Base-by-base conservation (phyloP, 1,140 invertebrate species). In the Sarcophaga peregrina region DNA sequence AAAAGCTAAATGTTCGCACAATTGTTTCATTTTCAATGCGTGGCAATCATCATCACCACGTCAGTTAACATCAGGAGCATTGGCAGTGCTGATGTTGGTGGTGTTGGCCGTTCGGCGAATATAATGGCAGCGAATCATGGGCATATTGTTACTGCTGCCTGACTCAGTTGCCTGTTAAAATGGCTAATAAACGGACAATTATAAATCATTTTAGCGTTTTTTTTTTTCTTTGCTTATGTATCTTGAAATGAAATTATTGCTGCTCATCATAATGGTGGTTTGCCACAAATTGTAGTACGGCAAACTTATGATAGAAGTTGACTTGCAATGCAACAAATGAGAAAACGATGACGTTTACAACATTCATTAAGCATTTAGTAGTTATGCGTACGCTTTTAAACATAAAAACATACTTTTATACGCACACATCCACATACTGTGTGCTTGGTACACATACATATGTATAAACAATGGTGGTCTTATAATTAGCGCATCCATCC, bases 121-220 rank as follows among this genome's bases (percentile, higher is more conserved):
- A 58, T 37, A 37, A 37, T 37, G 25, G 54, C 52, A 58, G 52
- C 52, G n/a, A 58, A 58, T 58, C 52, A 58, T 58, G 52, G n/a
- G 13, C 52, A 15, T 58, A 58, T 75, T n/a, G n/a, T n/a, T n/a
- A n/a, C n/a, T n/a, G n/a, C n/a, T n/a, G n/a, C n/a, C n/a, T n/a
- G n/a, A n/a, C 17, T 76, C 11, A 5, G 5, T 15, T 50, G 47
- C 8, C 25, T 52, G 75, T 52, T 78, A 78, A 78, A 78, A 78
- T 78, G 75, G 48, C 48, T 50, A 50, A 78, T 78, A 78, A 78
- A 78, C 75, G 75, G 47, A 78, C 75, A 78, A 78, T 78, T 78
- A 78, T 50, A 78, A 78, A 78, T 78, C 75, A 78, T 78, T 78
- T 78, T 48, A 9, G 46, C 50, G 11, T 78, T 78, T 52, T 20